Evolutionary conservation across 2,113 vertebrate genomes (phyloP).

Genomic region (Brachionichthys hirsutus): DNA sequence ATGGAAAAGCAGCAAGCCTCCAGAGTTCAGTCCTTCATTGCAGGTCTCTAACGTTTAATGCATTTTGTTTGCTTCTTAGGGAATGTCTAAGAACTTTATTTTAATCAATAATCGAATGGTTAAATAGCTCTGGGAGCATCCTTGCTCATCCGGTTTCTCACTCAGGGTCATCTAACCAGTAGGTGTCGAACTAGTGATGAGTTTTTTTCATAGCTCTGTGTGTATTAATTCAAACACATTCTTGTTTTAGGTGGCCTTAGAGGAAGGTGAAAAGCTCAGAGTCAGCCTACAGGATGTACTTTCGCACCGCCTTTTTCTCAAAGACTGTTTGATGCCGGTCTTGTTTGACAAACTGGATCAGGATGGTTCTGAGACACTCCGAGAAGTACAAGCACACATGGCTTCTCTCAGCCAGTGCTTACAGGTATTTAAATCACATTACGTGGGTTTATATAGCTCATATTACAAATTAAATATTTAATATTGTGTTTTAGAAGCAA

Average conservation of each 20-base stretch:
- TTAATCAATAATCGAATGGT: not conserved
- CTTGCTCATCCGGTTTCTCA: too few species aligned
- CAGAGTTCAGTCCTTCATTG: constrained; percentile 45
- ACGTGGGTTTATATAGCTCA: not conserved
- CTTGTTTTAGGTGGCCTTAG: constrained; percentile 49
- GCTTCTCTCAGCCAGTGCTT: constrained; percentile 43
- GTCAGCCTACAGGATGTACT: constrained; percentile 63
- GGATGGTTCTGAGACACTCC: constrained; percentile 52
- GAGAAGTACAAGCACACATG: constrained; percentile 37
- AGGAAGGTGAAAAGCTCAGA: constrained; percentile 60
- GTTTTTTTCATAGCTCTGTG: too few species aligned
- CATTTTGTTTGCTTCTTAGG: not conserved
- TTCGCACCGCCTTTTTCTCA: constrained; percentile 65
- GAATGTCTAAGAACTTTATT: not conserved
- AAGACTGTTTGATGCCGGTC: constrained; percentile 59
- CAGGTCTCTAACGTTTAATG: constrained; percentile 56
- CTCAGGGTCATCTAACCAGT: too few species aligned
- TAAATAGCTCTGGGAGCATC: not conserved
- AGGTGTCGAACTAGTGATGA: too few species aligned
- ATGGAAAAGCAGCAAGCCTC: constrained; percentile 61
- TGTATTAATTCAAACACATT: not conserved
- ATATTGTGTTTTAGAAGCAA: not conserved
- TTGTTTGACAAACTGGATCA: constrained; percentile 61
- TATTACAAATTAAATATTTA: not conserved
- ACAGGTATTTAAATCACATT: constrained; percentile 56